Percentiles rank a stretch among this genome's conserved stretches.
Conservation (phyloP, 2,888 invertebrate species). For the Lepidonotus clava region DNA sequence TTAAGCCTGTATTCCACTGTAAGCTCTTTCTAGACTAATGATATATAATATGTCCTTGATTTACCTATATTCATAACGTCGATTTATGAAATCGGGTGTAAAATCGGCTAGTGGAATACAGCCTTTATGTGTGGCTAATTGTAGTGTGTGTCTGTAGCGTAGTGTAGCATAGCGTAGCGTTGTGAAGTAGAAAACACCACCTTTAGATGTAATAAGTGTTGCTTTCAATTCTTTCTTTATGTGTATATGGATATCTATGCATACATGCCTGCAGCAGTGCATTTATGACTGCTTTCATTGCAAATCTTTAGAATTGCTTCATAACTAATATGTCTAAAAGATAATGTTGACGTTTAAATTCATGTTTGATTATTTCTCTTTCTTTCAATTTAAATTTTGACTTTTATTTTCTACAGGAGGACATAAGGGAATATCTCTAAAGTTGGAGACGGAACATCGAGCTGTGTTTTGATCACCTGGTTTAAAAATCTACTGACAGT, state of each 20-base stretch:
- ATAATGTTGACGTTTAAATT: not conserved
- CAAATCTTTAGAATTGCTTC: not conserved
- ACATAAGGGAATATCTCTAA: not conserved
- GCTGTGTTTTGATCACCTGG: not conserved
- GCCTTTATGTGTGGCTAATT: not conserved
- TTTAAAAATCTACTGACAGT: not conserved
- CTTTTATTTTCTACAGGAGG: conserved; percentile 9
- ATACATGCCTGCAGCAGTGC: not conserved
- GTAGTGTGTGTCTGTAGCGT: not conserved
- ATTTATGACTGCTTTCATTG: not conserved
- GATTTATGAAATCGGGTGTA: not conserved
- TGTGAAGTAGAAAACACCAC: not conserved
- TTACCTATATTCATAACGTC: not conserved
- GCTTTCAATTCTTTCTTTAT: not conserved
- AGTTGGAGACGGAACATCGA: not conserved
- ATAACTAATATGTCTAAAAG: not conserved
- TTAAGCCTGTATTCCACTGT: not conserved
- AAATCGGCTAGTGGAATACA: not conserved
- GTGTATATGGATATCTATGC: not conserved
- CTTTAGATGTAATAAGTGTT: not conserved
- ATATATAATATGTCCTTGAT: too few species aligned
- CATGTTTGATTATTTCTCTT: not conserved
- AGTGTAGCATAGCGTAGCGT: not conserved
- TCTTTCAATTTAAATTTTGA: not conserved
- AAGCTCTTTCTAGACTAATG: too few species aligned